Evolutionary conservation across 64 coral and sea anemone genomes (phyloP).

Genomic region (Exaiptasia diaphana): DNA sequence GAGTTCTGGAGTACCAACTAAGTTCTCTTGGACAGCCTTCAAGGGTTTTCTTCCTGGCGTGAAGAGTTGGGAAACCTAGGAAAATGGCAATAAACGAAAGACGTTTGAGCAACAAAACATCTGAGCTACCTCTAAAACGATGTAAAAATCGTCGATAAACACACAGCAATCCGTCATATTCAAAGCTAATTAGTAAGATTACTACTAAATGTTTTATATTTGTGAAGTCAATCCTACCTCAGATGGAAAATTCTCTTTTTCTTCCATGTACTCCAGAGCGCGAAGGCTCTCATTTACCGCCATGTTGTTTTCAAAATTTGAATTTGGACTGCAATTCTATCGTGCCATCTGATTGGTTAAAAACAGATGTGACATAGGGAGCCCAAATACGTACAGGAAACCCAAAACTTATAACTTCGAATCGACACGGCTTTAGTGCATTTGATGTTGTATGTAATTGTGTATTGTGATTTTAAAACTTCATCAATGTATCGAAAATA

Average conservation of each 20-base stretch:
- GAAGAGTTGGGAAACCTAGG: slow-evolving; percentile 26
- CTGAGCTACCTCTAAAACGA: no score
- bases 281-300: neutral
- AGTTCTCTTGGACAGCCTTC: slow-evolving; percentile 42
- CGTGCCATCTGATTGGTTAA: neutral
- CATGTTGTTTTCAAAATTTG: slow-evolving; percentile 10
- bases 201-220: neutral
- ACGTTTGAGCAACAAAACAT: neutral
- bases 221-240: neutral
- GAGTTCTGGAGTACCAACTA: slow-evolving; percentile 19
- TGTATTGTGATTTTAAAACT: no score
- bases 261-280: neutral
- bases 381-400: neutral
- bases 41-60: slow-evolving; percentile 51
- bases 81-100: neutral
- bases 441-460: no score
- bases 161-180: no score
- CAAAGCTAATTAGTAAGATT: neutral
- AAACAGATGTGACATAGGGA: neutral
- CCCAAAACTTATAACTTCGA: no score
- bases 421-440: no score
- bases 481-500: no score
- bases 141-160: no score
- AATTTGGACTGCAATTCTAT: neutral
- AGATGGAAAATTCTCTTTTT: slow-evolving; percentile 18